Conservation (phyloP, 2,797 vertebrate species). For the Labeo calbasu region DNA sequence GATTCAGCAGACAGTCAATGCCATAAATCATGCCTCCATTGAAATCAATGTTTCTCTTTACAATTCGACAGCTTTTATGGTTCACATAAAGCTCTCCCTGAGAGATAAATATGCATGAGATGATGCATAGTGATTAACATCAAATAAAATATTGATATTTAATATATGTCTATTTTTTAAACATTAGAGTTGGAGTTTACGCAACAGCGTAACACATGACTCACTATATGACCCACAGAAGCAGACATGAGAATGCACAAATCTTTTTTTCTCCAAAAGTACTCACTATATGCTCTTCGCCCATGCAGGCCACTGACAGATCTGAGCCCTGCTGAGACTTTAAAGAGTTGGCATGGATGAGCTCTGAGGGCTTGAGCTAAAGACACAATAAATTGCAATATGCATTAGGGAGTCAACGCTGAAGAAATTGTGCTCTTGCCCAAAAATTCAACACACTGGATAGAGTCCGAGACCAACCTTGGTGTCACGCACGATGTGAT, state of each 20-base stretch:
- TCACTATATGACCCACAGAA: neutral
- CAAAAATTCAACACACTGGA: neutral
- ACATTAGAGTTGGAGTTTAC: too few species aligned
- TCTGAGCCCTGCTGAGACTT: slow-evolving; percentile 89
- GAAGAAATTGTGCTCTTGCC: neutral
- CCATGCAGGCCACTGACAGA: slow-evolving; percentile 82
- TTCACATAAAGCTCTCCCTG: slow-evolving; percentile 90
- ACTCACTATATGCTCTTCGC: slow-evolving; percentile 78
- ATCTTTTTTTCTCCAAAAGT: neutral
- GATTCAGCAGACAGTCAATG: slow-evolving; percentile 87
- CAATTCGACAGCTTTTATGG: slow-evolving; percentile 78
- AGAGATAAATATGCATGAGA: neutral
- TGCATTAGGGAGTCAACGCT: neutral
- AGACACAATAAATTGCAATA: neutral
- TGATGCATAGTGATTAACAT: neutral
- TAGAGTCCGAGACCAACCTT: slow-evolving; percentile 71
- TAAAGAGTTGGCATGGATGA: slow-evolving; percentile 72
- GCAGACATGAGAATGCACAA: neutral
- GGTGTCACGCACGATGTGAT: slow-evolving; percentile 83
- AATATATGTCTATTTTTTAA: too few species aligned
- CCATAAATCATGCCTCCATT: slow-evolving; percentile 85
- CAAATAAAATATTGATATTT: neutral
- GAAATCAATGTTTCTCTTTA: slow-evolving; percentile 86
- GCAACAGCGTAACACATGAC: too few species aligned
- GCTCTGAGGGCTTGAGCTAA: slow-evolving; percentile 78